These are phyloP conservation scores for Actinia equina DNA, from an alignment of 64 coral and sea anemone genomes.

Conservation along the genomic window DNA sequence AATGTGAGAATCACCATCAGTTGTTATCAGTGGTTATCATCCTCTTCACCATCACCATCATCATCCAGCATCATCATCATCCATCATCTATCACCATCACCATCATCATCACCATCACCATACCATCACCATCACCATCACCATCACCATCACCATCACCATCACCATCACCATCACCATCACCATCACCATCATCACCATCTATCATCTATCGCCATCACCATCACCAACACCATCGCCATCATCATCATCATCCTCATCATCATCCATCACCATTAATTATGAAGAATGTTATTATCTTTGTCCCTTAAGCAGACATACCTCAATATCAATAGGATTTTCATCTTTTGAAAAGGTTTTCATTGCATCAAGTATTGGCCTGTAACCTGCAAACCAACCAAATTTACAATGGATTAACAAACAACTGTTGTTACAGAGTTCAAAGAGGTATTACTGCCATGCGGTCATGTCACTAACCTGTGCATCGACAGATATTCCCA, in stretches of 20 bases:
- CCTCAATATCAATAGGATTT: constrained; percentile 88
- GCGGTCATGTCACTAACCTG: constrained; percentile 36
- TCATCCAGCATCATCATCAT: too few relatives aligned
- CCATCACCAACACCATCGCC: neutral
- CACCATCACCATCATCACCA: neutral
- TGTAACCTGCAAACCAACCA: constrained; percentile 49
- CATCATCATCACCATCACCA: neutral
- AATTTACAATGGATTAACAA: neutral
- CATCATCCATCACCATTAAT: neutral
- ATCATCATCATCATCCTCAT: neutral
- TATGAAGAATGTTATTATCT: neutral
- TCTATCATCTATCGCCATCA: neutral
- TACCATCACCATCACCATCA: neutral
- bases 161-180: neutral
- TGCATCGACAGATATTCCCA: constrained; percentile 89
- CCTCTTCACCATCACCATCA: too few relatives aligned
- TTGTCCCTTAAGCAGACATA: neutral
- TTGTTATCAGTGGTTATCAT: too few relatives aligned
- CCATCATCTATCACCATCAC: too few relatives aligned
- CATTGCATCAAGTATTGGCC: constrained; percentile 98
- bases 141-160: neutral
- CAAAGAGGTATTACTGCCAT: too few relatives aligned
- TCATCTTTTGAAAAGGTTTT: constrained; percentile 79
- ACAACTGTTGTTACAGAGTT: neutral
- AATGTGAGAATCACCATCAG: too few relatives aligned